Conservation (phyloP, 1,140 invertebrate species). For the Philotrypesis tridentata region DNA sequence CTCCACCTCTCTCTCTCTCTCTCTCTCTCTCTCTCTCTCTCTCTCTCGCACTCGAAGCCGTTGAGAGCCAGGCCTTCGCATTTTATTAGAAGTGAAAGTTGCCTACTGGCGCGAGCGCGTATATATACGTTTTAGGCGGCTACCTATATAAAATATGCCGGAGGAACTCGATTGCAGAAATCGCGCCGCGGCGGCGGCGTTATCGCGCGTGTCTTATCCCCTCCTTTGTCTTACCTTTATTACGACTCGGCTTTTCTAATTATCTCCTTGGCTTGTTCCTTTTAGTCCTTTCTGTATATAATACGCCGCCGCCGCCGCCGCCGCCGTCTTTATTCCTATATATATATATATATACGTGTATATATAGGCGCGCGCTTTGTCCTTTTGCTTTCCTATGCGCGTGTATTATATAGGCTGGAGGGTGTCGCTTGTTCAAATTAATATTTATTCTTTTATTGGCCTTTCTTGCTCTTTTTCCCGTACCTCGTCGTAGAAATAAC, state of each 20-base stretch:
- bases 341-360: background rate
- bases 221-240: slow-evolving; percentile 5
- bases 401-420: too few species aligned
- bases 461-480: too few species aligned
- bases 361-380: too few species aligned
- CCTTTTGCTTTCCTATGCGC: too few species aligned
- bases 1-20: background rate
- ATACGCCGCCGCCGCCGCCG: too few species aligned
- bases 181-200: slow-evolving; percentile 27
- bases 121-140: slow-evolving; percentile 53
- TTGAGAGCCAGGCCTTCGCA: slow-evolving; percentile 53
- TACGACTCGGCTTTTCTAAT: slow-evolving; percentile 5
- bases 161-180: slow-evolving; percentile 19
- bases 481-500: too few species aligned
- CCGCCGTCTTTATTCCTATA: background rate
- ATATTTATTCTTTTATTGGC: too few species aligned
- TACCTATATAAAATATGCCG: slow-evolving; percentile 54
- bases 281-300: background rate
- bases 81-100: slow-evolving; percentile 64
- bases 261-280: background rate
- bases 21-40: background rate
- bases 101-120: background rate
- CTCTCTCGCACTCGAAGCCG: background rate
- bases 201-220: slow-evolving; percentile 18
- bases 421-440: too few species aligned